phyloP scores from a whole-genome alignment of 1,140 invertebrate genomes.

The Apis dorsata region DNA sequence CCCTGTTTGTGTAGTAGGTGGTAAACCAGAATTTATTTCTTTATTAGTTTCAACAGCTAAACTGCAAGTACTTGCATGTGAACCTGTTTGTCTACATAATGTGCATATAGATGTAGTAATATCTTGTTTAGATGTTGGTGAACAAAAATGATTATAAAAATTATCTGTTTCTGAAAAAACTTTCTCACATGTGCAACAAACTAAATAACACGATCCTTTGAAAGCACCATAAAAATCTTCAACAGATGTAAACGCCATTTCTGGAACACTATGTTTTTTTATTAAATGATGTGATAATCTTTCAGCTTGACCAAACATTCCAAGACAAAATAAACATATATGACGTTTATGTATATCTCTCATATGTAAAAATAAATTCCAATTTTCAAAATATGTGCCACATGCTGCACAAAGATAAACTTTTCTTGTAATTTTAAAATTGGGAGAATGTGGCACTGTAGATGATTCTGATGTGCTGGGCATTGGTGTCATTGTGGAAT shows the following conservation, averaged over 20 bases:
- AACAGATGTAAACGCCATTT: slow-evolving; percentile 82
- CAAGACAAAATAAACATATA: slow-evolving; percentile 89
- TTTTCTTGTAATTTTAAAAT: slow-evolving; percentile 85
- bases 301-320: slow-evolving; percentile 89
- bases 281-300: slow-evolving; percentile 87
- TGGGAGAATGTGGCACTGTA: slow-evolving; percentile 71
- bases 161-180: slow-evolving; percentile 86
- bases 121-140: slow-evolving; percentile 60
- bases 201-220: slow-evolving; percentile 85
- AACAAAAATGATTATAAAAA: slow-evolving; percentile 87
- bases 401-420: slow-evolving; percentile 89
- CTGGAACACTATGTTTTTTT: slow-evolving; percentile 87
- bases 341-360: slow-evolving; percentile 87
- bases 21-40: slow-evolving; percentile 23
- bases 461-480: slow-evolving; percentile 67
- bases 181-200: slow-evolving; percentile 89
- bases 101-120: slow-evolving; percentile 68
- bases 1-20: slow-evolving; percentile 19
- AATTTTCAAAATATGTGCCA: slow-evolving; percentile 89
- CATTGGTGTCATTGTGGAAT: slow-evolving; percentile 60
- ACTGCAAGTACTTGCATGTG: slow-evolving; percentile 73
- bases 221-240: slow-evolving; percentile 84
- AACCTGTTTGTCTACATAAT: slow-evolving; percentile 71
- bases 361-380: slow-evolving; percentile 91
- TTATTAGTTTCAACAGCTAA: slow-evolving; percentile 54